Conservation (phyloP, 2,113 vertebrate genomes). For the Copsychus sechellarum region DNA sequence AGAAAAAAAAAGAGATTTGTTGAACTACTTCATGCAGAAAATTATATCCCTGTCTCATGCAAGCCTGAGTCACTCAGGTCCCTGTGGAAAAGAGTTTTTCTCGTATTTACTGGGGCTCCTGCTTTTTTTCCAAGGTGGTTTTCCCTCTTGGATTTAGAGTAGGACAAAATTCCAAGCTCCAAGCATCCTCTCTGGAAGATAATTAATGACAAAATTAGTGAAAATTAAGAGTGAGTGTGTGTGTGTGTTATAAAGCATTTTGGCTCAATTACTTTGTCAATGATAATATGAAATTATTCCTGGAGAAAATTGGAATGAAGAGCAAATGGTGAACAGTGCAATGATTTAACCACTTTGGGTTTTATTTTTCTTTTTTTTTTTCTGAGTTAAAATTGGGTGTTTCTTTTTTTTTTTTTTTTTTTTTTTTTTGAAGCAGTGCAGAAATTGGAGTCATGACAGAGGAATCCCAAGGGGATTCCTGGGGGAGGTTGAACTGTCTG, state of each 20-base stretch:
- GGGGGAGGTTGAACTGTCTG: neutral
- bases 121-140: neutral
- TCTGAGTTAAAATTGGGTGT: neutral
- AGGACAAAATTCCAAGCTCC: neutral
- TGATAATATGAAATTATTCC: neutral
- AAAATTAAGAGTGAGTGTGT: neutral
- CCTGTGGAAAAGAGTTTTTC: conserved; percentile 26
- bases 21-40: conserved; percentile 50
- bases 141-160: neutral
- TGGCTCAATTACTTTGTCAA: neutral
- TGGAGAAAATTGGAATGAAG: neutral
- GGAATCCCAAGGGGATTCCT: neutral
- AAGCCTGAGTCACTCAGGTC: conserved; percentile 30
- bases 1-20: neutral
- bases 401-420: no score
- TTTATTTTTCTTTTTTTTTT: neutral
- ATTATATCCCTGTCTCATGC: conserved; percentile 50
- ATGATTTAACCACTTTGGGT: neutral
- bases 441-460: neutral
- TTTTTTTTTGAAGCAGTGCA: neutral
- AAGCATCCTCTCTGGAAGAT: neutral
- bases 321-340: neutral
- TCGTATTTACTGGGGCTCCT: neutral
- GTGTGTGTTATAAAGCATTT: neutral
- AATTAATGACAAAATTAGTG: neutral